Conservation (phyloP, 2,113 vertebrate species). For the Tragelaphus imberbis region DNA sequence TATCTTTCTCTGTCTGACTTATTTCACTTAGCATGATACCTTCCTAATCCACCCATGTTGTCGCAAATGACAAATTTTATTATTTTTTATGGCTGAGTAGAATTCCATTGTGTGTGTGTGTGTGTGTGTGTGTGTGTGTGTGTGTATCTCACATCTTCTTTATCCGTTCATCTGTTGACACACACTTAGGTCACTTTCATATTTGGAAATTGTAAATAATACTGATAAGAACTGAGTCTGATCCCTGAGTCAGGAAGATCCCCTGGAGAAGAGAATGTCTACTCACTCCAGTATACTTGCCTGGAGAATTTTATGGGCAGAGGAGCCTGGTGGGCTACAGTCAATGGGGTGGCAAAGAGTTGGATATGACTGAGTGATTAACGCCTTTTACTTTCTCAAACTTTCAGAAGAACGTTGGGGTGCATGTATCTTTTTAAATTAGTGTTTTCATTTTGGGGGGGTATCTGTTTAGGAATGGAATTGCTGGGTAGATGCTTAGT, state of each 20-base stretch:
- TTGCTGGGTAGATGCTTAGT: too few species aligned
- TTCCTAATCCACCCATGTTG: background rate
- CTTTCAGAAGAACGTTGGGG: too few species aligned
- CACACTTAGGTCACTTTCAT: background rate
- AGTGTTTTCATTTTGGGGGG: too few species aligned
- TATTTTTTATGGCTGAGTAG: background rate
- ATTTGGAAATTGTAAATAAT: background rate
- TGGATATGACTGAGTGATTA: too few species aligned
- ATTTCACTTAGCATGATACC: background rate
- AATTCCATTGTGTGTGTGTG: background rate
- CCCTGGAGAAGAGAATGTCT: background rate
- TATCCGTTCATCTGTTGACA: background rate
- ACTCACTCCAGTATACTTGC: background rate
- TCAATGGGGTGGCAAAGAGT: too few species aligned
- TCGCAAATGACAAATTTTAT: background rate
- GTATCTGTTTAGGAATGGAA: too few species aligned
- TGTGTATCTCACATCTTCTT: background rate
- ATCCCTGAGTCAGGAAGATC: background rate
- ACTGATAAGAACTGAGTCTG: background rate
- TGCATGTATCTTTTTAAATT: too few species aligned
- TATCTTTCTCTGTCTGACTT: background rate
- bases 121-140: background rate
- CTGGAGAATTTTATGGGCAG: background rate
- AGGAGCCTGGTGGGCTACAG: background rate
- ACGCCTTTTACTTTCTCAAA: too few species aligned